Evolutionary conservation across 2,888 invertebrate genomes (phyloP), one percentile per base, ranked within the genome.

Genomic region (Rotaria socialis): DNA sequence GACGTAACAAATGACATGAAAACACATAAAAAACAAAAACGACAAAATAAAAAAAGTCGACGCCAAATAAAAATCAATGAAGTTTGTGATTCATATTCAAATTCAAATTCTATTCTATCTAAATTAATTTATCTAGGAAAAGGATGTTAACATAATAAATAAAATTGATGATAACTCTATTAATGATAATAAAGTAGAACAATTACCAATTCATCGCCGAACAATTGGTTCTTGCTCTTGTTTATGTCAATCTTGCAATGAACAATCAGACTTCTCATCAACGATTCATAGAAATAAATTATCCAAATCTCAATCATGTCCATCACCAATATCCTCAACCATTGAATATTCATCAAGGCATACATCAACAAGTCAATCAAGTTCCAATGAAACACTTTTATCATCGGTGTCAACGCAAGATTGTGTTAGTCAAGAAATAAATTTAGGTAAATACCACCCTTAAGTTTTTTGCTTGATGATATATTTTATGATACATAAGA

Each of bases 271-370:
- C 10, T 67, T 35, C 19, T 6, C 35, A 35, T 67, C 35, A 27
- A 67, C 16, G 1, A 35, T 4, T 27, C 27, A 27, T 6, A 35
- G 35, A 67, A 47, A 3, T 11, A 47, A 0, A n/a, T 47, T 47
- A 47, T 80, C 80, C 5, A 80, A 80, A 80, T 43, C 47, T 14
- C 80, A 80, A n/a, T 80, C 80, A 47, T 80, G 80, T 80, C 47
- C 47, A 80, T 80, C 43, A 43, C 47, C 80, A n/a, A n/a, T 80
- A n/a, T 6, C 47, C 11, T 47, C 3, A 10, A 47, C 43, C 11
- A 24, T 47, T 24, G 80, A 43, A 47, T 24, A 8, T 19, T 19
- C 11, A 11, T 7, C 0, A 47, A 80, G 47, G 14, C 19, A 43
- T 47, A 4, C 10, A 11, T n/a, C 24, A 80, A 47, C 80, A 24